Percentiles rank a stretch among this genome's conserved stretches.
Conservation (phyloP, 2,888 invertebrate species). For the Strigamia crassipes region DNA sequence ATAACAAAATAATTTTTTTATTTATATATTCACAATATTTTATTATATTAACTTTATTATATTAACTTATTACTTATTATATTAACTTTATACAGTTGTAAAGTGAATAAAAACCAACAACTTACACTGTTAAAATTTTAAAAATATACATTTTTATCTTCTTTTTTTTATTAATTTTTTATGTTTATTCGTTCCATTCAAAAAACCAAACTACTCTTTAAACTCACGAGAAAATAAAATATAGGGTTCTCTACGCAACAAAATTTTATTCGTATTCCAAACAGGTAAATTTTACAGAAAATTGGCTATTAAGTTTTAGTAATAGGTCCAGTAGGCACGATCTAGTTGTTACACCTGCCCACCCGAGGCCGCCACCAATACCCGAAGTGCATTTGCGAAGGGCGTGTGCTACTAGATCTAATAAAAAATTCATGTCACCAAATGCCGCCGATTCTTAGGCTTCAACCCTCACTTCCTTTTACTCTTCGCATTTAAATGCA, state of each 20-base stretch:
- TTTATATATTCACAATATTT: too few relatives aligned
- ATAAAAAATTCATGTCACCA: slow-evolving; percentile 30
- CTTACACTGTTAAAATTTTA: too few relatives aligned
- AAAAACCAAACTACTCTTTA: not conserved
- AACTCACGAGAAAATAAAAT: not conserved
- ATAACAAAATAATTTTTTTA: too few relatives aligned
- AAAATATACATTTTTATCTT: too few relatives aligned
- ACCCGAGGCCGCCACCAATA: slow-evolving; percentile 10
- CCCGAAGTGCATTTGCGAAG: not conserved
- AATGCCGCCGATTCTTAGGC: slow-evolving; percentile 23
- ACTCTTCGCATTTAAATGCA: slow-evolving; percentile 26
- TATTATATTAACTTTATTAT: too few relatives aligned
- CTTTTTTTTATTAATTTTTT: too few relatives aligned
- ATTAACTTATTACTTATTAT: too few relatives aligned
- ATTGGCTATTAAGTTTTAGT: not conserved
- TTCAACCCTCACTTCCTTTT: slow-evolving; percentile 2
- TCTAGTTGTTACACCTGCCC: slow-evolving; percentile 18
- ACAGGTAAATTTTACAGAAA: not conserved
- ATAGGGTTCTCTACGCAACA: not conserved
- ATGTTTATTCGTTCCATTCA: too few relatives aligned
- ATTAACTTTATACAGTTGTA: too few relatives aligned
- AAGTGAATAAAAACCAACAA: too few relatives aligned
- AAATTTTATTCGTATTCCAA: not conserved
- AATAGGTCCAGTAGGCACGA: not conserved
- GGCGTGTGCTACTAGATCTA: not conserved